These are phyloP conservation scores for Atta cephalotes DNA, from an alignment of 1,140 invertebrate species.

Conservation along the genomic window DNA sequence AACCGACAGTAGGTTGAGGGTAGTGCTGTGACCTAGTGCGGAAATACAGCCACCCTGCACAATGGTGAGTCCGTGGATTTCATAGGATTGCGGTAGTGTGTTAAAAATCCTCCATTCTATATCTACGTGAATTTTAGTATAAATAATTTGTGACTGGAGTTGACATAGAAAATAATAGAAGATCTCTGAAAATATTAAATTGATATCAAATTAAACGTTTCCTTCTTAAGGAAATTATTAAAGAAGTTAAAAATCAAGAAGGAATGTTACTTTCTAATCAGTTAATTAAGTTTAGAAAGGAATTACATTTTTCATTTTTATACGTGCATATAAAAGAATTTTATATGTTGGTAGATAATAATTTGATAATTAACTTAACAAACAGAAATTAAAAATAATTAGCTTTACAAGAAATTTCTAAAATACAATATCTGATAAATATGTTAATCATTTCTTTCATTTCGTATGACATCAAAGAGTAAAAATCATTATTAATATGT, in stretches of 20 bases:
- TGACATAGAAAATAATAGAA: not conserved
- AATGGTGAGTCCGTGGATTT: conserved; percentile 65
- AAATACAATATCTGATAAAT: not conserved
- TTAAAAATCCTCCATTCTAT: conserved; percentile 5
- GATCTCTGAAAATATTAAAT: not conserved
- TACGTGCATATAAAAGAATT: not conserved
- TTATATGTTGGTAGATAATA: not conserved
- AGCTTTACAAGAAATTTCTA: not conserved
- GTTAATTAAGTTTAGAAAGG: conserved; percentile 25
- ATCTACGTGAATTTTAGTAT: not conserved
- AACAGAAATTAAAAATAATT: not conserved
- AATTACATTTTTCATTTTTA: not conserved
- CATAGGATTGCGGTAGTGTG: not conserved
- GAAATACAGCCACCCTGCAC: conserved; percentile 60
- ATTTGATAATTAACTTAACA: not conserved
- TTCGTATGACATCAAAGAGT: not conserved
- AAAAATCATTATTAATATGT: not conserved
- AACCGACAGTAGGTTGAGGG: conserved; percentile 41
- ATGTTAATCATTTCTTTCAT: not conserved
- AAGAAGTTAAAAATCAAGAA: not conserved
- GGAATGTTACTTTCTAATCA: conserved; percentile 36
- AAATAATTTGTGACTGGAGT: conserved; percentile 14
- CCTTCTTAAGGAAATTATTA: not conserved
- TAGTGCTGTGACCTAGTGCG: conserved; percentile 39
- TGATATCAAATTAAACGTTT: not conserved